These are phyloP conservation scores for Monopis laevigella DNA, from an alignment of 2,888 invertebrate species.

Conservation along the genomic window DNA sequence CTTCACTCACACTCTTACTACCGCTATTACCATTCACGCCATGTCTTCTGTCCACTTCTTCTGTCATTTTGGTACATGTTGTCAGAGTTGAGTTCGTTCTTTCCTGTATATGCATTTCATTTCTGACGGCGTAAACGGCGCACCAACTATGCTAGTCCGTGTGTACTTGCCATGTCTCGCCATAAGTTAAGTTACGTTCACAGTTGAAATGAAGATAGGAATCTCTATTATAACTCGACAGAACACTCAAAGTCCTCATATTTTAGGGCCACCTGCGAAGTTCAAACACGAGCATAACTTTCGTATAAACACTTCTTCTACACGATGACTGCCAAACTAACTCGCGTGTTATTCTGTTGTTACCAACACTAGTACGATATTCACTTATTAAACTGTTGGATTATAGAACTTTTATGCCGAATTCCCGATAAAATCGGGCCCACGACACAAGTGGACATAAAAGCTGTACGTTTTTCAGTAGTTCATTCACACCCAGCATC, in stretches of 20 bases:
- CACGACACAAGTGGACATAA: slow-evolving; percentile 65
- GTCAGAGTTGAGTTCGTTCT: slow-evolving; percentile 73
- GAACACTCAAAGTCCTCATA: slow-evolving; percentile 60
- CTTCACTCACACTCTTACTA: slow-evolving; percentile 60
- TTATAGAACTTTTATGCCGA: slow-evolving; percentile 24
- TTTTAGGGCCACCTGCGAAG: slow-evolving; percentile 61
- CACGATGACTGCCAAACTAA: slow-evolving; percentile 48
- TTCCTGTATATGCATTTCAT: slow-evolving; percentile 75
- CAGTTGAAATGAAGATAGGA: slow-evolving; percentile 40
- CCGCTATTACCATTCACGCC: slow-evolving; percentile 76
- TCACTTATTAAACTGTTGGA: slow-evolving; percentile 41
- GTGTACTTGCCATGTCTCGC: slow-evolving; percentile 45
- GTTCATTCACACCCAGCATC: slow-evolving; percentile 69
- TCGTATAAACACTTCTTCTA: slow-evolving; percentile 62
- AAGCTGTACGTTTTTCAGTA: slow-evolving; percentile 65
- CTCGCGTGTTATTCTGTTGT: slow-evolving; percentile 33
- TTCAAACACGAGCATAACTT: slow-evolving; percentile 48
- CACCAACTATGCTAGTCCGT: slow-evolving; percentile 55
- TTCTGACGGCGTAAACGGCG: slow-evolving; percentile 62
- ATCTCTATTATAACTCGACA: slow-evolving; percentile 44
- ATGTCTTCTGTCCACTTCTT: slow-evolving; percentile 76
- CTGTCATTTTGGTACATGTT: slow-evolving; percentile 74
- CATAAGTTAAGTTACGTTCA: slow-evolving; percentile 35
- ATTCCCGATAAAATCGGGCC: slow-evolving; percentile 4
- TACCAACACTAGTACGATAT: slow-evolving; percentile 33